Base-by-base conservation (phyloP, 2,797 vertebrate species). In the Dendrocincla tyrannina region DNA sequence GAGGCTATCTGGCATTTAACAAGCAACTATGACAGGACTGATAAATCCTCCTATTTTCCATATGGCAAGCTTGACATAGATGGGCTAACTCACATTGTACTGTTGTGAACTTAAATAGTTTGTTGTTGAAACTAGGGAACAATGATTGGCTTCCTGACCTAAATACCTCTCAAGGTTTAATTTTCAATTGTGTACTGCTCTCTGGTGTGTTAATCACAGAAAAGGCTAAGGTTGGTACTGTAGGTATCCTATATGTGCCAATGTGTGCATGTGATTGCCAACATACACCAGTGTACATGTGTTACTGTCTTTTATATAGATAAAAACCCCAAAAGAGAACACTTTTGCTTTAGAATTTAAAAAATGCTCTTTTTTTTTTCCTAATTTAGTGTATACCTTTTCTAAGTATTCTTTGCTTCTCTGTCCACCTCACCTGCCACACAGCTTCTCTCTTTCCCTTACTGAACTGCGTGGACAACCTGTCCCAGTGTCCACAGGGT, bases 361-460 rank as follows among this genome's bases (percentile, higher is more conserved):
- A 78, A 93, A 93, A 75, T 92, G 75, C 42, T 23, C 7, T 77
- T 62, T 69, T 62, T 68, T 37, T 52, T 49, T 32, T 10, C 2
- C 5, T 32, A 63, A 81, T 88, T 88, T 93, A 85, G 95, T 74
- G 74, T 74, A 84, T 92, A 93, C 74, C 41, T 95, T 96, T 95
- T 93, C 92, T 96, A 95, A 96, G 92, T 94, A 94, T 94, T 93
- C 95, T 97, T 96, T 97, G 95, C 93, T 96, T 96, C 89, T 96
- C 87, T 96, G 16, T 96, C 89, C 94, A 72, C 95, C 85, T 96
- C 91, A 93, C 95, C 88, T 96, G 87, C 94, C 95, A 94, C 89
- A 91, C 95, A 94, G 91, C 95, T 95, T 92, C 92, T 96, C 79
- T 94, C 95, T 95, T 94, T 94, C 84, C 84, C 72, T 96, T 94